Evolutionary conservation across 2,797 vertebrate genomes (phyloP).

Genomic region (Phalloptychus januarius): DNA sequence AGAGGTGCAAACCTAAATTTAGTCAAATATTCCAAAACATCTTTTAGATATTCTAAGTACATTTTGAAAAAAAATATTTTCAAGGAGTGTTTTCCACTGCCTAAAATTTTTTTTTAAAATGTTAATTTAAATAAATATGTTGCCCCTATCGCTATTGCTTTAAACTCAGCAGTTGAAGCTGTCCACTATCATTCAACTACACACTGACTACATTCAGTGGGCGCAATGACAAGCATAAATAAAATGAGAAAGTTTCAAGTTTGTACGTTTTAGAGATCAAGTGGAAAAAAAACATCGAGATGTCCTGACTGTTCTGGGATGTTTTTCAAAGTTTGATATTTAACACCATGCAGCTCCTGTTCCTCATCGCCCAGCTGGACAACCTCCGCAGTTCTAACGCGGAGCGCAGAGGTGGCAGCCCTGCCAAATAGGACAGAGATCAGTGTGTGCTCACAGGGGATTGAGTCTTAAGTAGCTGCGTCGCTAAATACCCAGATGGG

Average conservation of each 20-base stretch:
- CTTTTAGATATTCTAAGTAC: background rate
- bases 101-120: no score
- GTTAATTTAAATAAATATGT: background rate
- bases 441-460: slow-evolving; percentile 27
- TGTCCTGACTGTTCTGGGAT: background rate
- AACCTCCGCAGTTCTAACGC: slow-evolving; percentile 43
- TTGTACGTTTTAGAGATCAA: background rate
- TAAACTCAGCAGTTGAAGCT: background rate
- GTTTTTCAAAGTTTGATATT: slow-evolving; percentile 57
- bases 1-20: background rate
- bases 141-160: background rate
- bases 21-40: background rate
- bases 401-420: slow-evolving; percentile 42
- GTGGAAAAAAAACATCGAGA: background rate
- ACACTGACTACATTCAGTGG: background rate
- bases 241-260: background rate
- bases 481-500: slow-evolving; percentile 33
- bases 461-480: slow-evolving; percentile 51
- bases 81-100: no score
- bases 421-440: slow-evolving; percentile 38
- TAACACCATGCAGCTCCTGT: slow-evolving; percentile 46
- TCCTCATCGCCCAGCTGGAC: slow-evolving; percentile 38
- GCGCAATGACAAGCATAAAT: background rate
- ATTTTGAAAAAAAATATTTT: background rate
- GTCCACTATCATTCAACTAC: no score